Evolutionary conservation across 2,113 vertebrate genomes (phyloP).

Genomic region (Suricata suricatta): DNA sequence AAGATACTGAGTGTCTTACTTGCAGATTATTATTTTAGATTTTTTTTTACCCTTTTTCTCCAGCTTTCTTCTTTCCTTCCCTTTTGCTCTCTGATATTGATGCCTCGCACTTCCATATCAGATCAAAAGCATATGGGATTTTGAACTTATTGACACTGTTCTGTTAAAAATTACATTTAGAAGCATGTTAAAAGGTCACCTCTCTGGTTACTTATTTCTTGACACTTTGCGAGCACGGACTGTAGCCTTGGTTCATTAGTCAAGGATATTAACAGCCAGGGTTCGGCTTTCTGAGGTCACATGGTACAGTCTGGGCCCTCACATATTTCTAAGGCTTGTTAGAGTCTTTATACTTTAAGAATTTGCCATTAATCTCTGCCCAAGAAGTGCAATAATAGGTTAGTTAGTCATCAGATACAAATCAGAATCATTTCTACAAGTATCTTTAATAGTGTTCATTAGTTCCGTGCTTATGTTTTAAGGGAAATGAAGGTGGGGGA

Average conservation of each 20-base stretch:
- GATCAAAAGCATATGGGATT: constrained; percentile 71
- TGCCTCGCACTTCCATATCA: constrained; percentile 47
- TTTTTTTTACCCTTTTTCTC: background rate
- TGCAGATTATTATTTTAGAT: constrained; percentile 4
- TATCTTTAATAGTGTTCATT: constrained; percentile 85
- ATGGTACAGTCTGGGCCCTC: constrained; percentile 77
- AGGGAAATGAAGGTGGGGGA: constrained; percentile 39
- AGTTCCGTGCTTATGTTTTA: constrained; percentile 81
- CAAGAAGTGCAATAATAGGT: constrained; percentile 86
- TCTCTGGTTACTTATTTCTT: constrained; percentile 78
- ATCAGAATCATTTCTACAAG: constrained; percentile 85
- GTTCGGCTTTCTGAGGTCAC: constrained; percentile 78
- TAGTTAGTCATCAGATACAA: constrained; percentile 86
- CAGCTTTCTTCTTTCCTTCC: constrained; percentile 32
- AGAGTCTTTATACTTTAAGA: constrained; percentile 87
- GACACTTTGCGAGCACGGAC: constrained; percentile 77
- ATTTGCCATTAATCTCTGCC: constrained; percentile 87
- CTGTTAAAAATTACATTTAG: constrained; percentile 78
- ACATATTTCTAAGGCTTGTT: constrained; percentile 85
- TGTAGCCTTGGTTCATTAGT: constrained; percentile 83
- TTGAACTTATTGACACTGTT: constrained; percentile 76
- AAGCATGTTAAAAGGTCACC: constrained; percentile 71
- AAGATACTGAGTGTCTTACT: background rate
- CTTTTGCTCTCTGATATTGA: constrained; percentile 56
- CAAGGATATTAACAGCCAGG: constrained; percentile 84